Evolutionary conservation across 2,797 vertebrate species (phyloP), one percentile per base, ranked within the genome.

Genomic region (Paedocypris micromegethes): DNA sequence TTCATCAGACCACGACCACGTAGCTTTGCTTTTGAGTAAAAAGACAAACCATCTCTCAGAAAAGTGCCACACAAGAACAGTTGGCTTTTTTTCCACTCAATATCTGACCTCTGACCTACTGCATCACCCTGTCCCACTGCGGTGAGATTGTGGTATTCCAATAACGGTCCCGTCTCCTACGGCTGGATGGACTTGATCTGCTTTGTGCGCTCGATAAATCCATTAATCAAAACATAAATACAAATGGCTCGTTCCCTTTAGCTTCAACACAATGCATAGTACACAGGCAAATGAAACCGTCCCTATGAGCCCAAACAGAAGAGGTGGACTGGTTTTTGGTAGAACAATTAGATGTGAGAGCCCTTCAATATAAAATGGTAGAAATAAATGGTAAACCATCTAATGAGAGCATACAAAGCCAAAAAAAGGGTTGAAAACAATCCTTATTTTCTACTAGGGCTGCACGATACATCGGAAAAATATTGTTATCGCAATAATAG

Each of bases 141-240:
- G 76, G 74, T 75, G 74, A 78, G 78, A 77, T 72, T 65, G 51
- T 2, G 8, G 50, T 71, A 72, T 55, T 57, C 37, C 72, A 23
- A 50, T 72, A 68, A 66, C 68, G 60, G 64, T 72, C 62, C 76
- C 64, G 70, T 73, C 73, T 66, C 66, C 58, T 69, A 77, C 83
- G 89, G 84, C 86, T 85, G 85, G 82, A 87, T 79, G 74, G 80
- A 82, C 83, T 89, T 82, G 65, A 57, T 78, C 74, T 82, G 77
- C 65, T 81, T 82, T 83, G 81, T 85, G 75, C 80, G 81, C 81
- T 81, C 23, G 23, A 79, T 86, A 85, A 86, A 85, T 84, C 79
- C 38, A 8, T 6, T 50, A 81, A 85, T 83, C 83, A 87, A 83
- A 85, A 81, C 71, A 75, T 76, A 83, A 84, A 82, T 78, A 83